Evolutionary conservation across 2,797 vertebrate genomes (phyloP).

Genomic region (Garrulus glandarius): DNA sequence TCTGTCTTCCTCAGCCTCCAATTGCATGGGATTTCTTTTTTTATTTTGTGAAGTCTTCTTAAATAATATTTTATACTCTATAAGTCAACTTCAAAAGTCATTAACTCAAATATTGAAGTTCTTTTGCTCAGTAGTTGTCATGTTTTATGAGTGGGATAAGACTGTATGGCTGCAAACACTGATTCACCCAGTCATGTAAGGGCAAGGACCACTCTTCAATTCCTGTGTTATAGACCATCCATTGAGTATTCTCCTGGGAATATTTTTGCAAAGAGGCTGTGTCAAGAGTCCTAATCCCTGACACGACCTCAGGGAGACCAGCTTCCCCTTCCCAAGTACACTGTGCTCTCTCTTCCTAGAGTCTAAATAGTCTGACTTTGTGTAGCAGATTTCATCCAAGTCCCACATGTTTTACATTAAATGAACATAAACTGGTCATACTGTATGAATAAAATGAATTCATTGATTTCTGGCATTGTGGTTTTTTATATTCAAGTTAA

Average conservation of each 20-base stretch:
- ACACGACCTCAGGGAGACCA: fast-evolving
- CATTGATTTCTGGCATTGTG: slow-evolving; percentile 53
- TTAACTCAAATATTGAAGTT: neutral
- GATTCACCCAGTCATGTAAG: neutral
- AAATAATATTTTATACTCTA: neutral
- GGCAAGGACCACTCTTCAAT: neutral
- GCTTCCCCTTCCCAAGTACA: neutral
- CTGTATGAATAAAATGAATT: slow-evolving; percentile 43
- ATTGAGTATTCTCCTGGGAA: neutral
- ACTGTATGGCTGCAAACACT: neutral
- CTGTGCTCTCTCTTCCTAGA: neutral
- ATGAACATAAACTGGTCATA: slow-evolving; percentile 55
- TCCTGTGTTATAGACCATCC: neutral
- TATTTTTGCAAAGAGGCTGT: neutral
- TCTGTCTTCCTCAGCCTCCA: neutral
- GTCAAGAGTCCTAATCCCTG: neutral
- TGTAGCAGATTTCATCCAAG: neutral
- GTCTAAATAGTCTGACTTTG: neutral
- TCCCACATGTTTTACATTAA: slow-evolving; percentile 55
- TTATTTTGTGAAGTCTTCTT: neutral
- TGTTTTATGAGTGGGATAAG: neutral
- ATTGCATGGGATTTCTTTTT: neutral
- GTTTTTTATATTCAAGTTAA: slow-evolving; percentile 31
- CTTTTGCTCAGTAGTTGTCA: neutral
- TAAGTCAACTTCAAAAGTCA: neutral